A percentile compares a stretch with the other conserved stretches of the same genome.
phyloP scores from a whole-genome alignment of 1,140 invertebrate genomes.

The Drosophila ogumai region DNA sequence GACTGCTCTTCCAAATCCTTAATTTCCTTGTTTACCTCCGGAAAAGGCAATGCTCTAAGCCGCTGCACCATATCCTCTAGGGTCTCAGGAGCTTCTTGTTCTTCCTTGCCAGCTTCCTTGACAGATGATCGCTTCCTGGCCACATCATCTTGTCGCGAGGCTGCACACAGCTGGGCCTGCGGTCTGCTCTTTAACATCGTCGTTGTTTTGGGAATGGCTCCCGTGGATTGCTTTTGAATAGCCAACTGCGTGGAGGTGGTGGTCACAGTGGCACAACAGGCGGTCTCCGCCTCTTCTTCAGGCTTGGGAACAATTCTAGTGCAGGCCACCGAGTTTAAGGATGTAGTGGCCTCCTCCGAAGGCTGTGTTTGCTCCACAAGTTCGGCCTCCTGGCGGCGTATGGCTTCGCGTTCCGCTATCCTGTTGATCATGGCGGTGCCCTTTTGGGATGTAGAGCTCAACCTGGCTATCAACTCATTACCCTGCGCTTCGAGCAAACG shows the following conservation, averaged over 20 bases:
- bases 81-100: slow-evolving; percentile 41
- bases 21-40: slow-evolving; percentile 12
- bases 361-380: slow-evolving; percentile 52
- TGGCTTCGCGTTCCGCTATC: slow-evolving; percentile 72
- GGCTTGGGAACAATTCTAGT: slow-evolving; percentile 52
- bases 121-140: slow-evolving; percentile 45
- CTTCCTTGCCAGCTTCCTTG: slow-evolving; percentile 11
- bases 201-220: slow-evolving; percentile 64
- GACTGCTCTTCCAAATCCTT: not conserved
- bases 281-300: slow-evolving; percentile 33
- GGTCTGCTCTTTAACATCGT: slow-evolving; percentile 30
- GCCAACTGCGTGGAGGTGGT: slow-evolving; percentile 69
- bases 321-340: slow-evolving; percentile 55
- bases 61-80: slow-evolving; percentile 77
- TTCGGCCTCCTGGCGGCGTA: slow-evolving; percentile 63
- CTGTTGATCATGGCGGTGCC: slow-evolving; percentile 84
- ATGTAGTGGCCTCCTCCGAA: slow-evolving; percentile 43
- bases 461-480: slow-evolving; percentile 88
- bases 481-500: slow-evolving; percentile 90
- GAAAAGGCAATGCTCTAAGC: slow-evolving; percentile 61
- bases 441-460: slow-evolving; percentile 85
- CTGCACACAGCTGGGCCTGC: slow-evolving; percentile 60
- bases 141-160: slow-evolving; percentile 57
- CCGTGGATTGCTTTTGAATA: slow-evolving; percentile 59
- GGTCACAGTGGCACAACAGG: slow-evolving; percentile 65